Base-by-base conservation (phyloP, 2,113 vertebrate species). In the Platichthys flesus region DNA sequence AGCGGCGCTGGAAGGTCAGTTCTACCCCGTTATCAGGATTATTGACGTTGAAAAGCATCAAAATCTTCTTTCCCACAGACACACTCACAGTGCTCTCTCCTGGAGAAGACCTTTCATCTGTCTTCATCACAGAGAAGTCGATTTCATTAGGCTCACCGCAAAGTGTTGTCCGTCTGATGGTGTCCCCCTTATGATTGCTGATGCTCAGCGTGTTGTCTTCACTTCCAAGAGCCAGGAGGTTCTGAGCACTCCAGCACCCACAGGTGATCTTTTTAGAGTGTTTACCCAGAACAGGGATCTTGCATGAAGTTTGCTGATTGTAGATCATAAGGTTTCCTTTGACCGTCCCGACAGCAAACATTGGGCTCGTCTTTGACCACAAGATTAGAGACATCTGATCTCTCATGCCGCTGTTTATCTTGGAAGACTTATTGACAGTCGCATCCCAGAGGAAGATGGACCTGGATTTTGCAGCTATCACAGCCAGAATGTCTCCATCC, bases 301-400 rank as follows among this genome's bases (percentile, higher is more conserved):
- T 99, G 91, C 97, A 96, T 85, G 97, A 99, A 8, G 98, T 99
- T 90, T 99, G 97, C 77, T 89, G 96, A 85, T 99, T 99, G 91
- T 99, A 99, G 88, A 99, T 96, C 45, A 99, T 94, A 75, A 99
- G 91, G 86, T 98, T 99, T 94, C 98, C 98, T 88, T 97, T 99
- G 7, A 94, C 87, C 74, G 98, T 99, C 76, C 98, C 98, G 59
- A 97, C 95, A 71, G 97, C 97, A 89, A 99, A 92, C 56, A 97
- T 85, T 14, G 95, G 90, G 74, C 96, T 94, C 10, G 91, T 88
- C 93, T 96, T 97, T 86, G 98, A 97, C 98, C 98, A 99, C 57
- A 97, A 81, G 70, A 99, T 86, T 71, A 98, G 95, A 79, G 96
- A 97, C 96, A 99, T 95, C 69, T 95, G 90, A 91, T 99, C 98